These are phyloP conservation scores for Paraescarpia echinospica DNA, from an alignment of 1,140 invertebrate genomes.

Conservation along the genomic window DNA sequence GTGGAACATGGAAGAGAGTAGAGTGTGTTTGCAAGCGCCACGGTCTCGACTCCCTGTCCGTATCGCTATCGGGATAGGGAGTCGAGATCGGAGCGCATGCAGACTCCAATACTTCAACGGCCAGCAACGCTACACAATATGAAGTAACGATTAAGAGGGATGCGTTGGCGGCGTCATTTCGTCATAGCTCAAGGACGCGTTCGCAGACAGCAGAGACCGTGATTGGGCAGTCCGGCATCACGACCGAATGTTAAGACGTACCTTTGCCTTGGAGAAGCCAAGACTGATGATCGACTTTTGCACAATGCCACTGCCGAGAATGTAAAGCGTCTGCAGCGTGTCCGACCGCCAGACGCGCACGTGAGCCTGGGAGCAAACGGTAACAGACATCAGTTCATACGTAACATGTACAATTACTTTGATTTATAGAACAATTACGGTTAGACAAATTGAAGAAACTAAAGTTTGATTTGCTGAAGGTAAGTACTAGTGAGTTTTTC, in stretches of 20 bases:
- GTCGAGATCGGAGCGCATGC: no score
- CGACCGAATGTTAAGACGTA: conserved; percentile 56
- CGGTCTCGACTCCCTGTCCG: no score
- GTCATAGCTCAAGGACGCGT: not conserved
- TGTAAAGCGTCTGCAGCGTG: conserved; percentile 78
- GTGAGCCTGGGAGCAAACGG: conserved; percentile 68
- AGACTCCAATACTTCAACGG: not conserved
- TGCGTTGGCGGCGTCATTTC: not conserved
- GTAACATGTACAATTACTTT: not conserved
- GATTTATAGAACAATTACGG: not conserved
- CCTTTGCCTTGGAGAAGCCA: conserved; percentile 83
- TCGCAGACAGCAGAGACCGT: not conserved
- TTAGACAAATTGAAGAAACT: not conserved
- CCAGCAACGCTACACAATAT: not conserved
- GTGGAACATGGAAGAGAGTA: not conserved
- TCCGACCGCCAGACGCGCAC: conserved; percentile 90
- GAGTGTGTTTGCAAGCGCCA: no score
- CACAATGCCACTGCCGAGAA: conserved; percentile 77
- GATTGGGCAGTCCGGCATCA: not conserved
- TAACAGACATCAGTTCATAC: not conserved
- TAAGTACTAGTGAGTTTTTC: no score
- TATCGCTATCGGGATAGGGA: no score
- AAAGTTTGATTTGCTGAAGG: not conserved
- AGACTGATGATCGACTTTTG: conserved; percentile 78
- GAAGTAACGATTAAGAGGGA: not conserved